These are phyloP conservation scores for Baccha elongata DNA, from an alignment of 2,888 invertebrate genomes.

Conservation along the genomic window DNA sequence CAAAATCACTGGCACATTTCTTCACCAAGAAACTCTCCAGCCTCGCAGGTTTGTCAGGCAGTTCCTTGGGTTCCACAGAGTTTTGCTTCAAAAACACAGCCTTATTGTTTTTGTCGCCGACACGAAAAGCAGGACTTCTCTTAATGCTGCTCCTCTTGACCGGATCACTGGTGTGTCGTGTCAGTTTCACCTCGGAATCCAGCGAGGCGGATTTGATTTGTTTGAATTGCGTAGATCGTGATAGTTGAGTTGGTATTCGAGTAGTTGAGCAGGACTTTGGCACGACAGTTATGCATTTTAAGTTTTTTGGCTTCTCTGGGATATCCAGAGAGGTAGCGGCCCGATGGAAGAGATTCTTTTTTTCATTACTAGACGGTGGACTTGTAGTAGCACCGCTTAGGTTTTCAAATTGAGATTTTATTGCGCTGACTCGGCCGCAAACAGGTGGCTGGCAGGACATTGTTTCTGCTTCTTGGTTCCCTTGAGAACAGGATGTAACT, in stretches of 20 bases:
- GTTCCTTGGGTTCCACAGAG: constrained; percentile 69
- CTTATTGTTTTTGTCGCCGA: constrained; percentile 72
- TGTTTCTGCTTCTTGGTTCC: constrained; percentile 1
- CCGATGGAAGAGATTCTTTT: constrained; percentile 71
- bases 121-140: constrained; percentile 84
- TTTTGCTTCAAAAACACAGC: constrained; percentile 74
- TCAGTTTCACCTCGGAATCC: constrained; percentile 62
- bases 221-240: constrained; percentile 60
- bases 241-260: constrained; percentile 57
- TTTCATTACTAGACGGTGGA: constrained; percentile 40
- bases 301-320: constrained; percentile 65
- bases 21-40: constrained; percentile 75
- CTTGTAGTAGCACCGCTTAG: constrained; percentile 77
- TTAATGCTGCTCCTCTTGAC: constrained; percentile 83
- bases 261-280: constrained; percentile 44
- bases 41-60: constrained; percentile 50
- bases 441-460: constrained; percentile 76
- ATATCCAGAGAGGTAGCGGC: constrained; percentile 75
- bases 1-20: constrained; percentile 77
- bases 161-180: constrained; percentile 81
- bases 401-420: constrained; percentile 86
- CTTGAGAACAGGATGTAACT: constrained; percentile 28
- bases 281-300: constrained; percentile 56
- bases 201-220: constrained; percentile 60
- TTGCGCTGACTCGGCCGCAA: constrained; percentile 84